Base-by-base conservation (phyloP, 2,888 invertebrate genomes). In the Orgyia antiqua region DNA sequence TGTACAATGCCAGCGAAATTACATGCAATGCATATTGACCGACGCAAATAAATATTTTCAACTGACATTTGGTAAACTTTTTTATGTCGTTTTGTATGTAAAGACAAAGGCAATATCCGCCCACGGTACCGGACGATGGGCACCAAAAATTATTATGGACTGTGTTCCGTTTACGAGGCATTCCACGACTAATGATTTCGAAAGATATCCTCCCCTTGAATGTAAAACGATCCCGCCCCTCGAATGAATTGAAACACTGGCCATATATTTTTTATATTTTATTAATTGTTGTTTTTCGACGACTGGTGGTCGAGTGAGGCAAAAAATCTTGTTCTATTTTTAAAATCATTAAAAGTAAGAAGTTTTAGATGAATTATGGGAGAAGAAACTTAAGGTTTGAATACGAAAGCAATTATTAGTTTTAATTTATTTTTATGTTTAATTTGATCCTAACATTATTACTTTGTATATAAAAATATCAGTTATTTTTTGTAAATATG, bases 181-280 rank as follows among this genome's bases (percentile, higher is more conserved):
- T 84, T 84, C 82, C 76, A 58, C 61, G 67, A 67, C 82, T 86
- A 86, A 86, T 86, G 84, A 86, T 84, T 86, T 76, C 58, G 79
- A 82, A 58, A 74, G 62, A 76, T 78, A 82, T 49, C 86, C 86
- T 80, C 86, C 86, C 86, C 82, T 72, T 86, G 82, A 86, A 86
- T 86, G 80, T 84, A 82, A 83, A 83, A 62, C 69, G 78, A 70
- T 76, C 51, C 80, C 86, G 84, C 86, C 86, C 75, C 65, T 45
- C 53, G 66, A 80, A 82, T 82, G 82, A 83, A 83, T 82, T 84
- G 84, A 86, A 84, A 84, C 82, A 82, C 79, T 70, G 79, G 58
- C 66, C 48, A 52, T 59, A 47, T 42, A 41, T 54, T 70, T 76
- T 79, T 68, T 67, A 71, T 70, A 51, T 72, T 73, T 73, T 70